These are phyloP conservation scores for Ostrea edulis DNA, from an alignment of 1,140 invertebrate genomes.

Conservation along the genomic window DNA sequence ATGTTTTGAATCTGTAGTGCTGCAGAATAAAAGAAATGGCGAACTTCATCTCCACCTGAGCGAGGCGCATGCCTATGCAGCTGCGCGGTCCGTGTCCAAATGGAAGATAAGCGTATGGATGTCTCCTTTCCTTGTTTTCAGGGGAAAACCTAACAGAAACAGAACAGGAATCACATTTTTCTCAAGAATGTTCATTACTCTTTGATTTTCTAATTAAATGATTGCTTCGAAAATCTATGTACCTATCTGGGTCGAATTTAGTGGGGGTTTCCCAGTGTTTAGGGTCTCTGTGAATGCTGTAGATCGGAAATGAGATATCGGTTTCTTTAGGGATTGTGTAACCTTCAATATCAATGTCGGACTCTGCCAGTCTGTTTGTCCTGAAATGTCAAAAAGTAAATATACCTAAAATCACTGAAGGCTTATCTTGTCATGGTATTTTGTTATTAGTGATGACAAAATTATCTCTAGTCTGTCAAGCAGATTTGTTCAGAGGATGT, in stretches of 20 bases:
- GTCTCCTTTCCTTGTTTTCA: slow-evolving; percentile 50
- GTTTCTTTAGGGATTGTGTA: slow-evolving; percentile 79
- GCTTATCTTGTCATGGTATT: no score
- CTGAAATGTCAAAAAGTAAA: slow-evolving; percentile 3
- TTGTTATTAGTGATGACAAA: no score
- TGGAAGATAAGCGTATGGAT: slow-evolving; percentile 62
- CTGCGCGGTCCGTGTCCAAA: slow-evolving; percentile 78
- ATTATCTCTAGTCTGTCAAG: no score
- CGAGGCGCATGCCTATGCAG: slow-evolving; percentile 78
- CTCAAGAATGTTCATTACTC: no score
- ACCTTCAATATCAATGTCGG: slow-evolving; percentile 61
- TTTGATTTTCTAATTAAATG: neutral
- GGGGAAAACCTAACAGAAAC: slow-evolving; percentile 58
- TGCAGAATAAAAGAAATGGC: slow-evolving; percentile 51
- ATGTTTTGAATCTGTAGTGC: slow-evolving; percentile 48
- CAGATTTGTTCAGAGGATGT: no score
- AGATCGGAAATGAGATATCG: slow-evolving; percentile 87
- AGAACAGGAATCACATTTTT: neutral
- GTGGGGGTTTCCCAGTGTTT: slow-evolving; percentile 86
- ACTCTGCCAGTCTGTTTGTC: slow-evolving; percentile 46
- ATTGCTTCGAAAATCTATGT: slow-evolving; percentile 16
- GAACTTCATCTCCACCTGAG: slow-evolving; percentile 67
- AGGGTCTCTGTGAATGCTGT: slow-evolving; percentile 89
- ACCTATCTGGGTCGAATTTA: slow-evolving; percentile 84
- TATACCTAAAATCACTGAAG: no score